These are phyloP conservation scores for Buphagus erythrorhynchus DNA, from an alignment of 2,797 vertebrate species.

Conservation along the genomic window DNA sequence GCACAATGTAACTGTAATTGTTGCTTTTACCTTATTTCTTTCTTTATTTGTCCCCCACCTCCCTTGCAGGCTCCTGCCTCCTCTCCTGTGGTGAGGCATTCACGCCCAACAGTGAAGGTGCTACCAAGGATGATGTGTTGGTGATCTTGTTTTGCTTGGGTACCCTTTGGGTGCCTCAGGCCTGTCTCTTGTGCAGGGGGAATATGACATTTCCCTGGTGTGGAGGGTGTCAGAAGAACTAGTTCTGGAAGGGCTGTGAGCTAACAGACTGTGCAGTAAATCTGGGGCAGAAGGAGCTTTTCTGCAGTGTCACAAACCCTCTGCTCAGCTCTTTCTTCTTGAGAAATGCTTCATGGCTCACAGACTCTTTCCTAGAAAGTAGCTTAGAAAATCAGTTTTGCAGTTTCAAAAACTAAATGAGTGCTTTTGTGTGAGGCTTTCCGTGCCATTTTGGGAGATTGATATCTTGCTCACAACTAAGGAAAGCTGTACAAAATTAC, in stretches of 20 bases:
- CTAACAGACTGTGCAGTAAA: not conserved
- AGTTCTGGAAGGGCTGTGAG: not conserved
- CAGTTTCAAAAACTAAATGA: not conserved
- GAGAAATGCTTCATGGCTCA: not conserved
- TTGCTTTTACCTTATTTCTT: not conserved
- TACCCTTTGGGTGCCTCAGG: not conserved
- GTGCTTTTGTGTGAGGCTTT: not conserved
- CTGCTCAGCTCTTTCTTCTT: not conserved
- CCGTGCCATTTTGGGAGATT: not conserved
- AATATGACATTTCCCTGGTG: not conserved
- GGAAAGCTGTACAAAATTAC: not conserved
- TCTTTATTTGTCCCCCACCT: not conserved
- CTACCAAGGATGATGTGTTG: accelerated
- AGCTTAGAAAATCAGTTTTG: not conserved
- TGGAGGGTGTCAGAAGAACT: not conserved
- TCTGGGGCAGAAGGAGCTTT: not conserved
- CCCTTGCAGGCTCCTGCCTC: accelerated
- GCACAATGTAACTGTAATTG: not conserved
- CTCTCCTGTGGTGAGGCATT: not conserved
- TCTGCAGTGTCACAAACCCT: not conserved
- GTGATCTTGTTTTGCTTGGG: not conserved
- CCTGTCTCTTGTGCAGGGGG: not conserved
- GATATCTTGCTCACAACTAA: not conserved
- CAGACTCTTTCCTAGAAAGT: not conserved
- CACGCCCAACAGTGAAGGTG: not conserved